These are phyloP conservation scores for Argyra leucocephala DNA, from an alignment of 2,888 invertebrate genomes.

Conservation along the genomic window DNA sequence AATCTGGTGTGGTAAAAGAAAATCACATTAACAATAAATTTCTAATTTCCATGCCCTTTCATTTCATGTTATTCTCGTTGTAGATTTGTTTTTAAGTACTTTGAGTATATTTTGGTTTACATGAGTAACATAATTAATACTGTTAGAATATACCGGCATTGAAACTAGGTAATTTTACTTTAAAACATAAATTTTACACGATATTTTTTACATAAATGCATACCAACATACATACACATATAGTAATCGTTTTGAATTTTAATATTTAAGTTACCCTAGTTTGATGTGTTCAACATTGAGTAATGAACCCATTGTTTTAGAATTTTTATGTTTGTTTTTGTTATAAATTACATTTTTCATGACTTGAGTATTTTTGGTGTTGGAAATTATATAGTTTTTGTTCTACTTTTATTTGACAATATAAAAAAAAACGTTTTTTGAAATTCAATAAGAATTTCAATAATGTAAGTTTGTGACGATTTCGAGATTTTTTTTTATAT, in stretches of 20 bases:
- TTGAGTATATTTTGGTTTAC: background rate
- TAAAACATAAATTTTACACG: background rate
- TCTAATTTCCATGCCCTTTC: slow-evolving; percentile 3
- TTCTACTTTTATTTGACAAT: too few species aligned
- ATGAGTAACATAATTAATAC: background rate
- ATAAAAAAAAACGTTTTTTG: too few species aligned
- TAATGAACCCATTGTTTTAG: background rate
- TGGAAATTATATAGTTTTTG: too few species aligned
- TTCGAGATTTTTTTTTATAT: too few species aligned
- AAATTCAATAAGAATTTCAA: too few species aligned
- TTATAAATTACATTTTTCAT: too few species aligned
- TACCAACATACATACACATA: too few species aligned
- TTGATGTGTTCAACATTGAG: background rate
- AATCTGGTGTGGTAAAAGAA: background rate
- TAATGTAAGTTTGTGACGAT: too few species aligned
- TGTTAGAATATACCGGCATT: background rate
- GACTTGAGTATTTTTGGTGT: too few species aligned
- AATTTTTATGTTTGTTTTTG: background rate
- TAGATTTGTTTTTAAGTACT: too few species aligned
- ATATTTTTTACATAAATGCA: background rate
- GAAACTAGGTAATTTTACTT: background rate
- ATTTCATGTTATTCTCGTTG: background rate
- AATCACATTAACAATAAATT: background rate
- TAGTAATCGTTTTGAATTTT: too few species aligned
- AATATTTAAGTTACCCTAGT: too few species aligned